Base-by-base conservation (phyloP, 2,113 vertebrate genomes). In the Cheirogaleus medius region DNA sequence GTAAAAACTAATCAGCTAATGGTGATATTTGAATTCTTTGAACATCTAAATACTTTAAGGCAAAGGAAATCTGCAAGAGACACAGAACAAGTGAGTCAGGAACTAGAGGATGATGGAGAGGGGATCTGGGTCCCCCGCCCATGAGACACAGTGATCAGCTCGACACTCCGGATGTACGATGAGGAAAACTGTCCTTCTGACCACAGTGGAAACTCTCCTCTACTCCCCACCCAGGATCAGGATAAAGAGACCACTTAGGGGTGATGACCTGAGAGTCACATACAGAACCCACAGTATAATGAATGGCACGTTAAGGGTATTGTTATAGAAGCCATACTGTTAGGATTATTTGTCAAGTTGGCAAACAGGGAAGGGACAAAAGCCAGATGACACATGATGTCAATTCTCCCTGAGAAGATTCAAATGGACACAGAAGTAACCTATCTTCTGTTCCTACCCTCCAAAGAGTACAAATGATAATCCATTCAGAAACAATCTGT, bases 401-500 rank as follows among this genome's bases (percentile, higher is more conserved):
- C 66, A 5, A 1, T 2, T 39, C 6, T 27, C 29, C 42, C 90
- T 14, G 49, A 85, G 49, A 71, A 63, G 60, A 47, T 15, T 10
- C n/a, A 1, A 1, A 37, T 0, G 8, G 63, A 23, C 32, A 47
- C 82, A 10, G 9, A 52, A 11, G 69, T 32, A 32, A 4, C 42
- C 52, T 5, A 14, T 8, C 29, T 7, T 42, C 74, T 12, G 9
- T 20, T 29, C 15, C 29, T 1, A 12, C 12, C 49, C 52, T 15
- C 76, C 49, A n/a, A 11, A 29, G 39, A 27, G 39, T 1, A 0
- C 42, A 68, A 8, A 27, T 1, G 9, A 84, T 6, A 37, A 18
- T 2, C 20, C 10, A 4, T 7, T 5, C 0, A 5, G 39, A 56
- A 34, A 34, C 4, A 20, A 14, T 29, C 10, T 1, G 0, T 0